Base-by-base conservation (phyloP, 2,797 vertebrate genomes). In the Coranthus polyacanthus region DNA sequence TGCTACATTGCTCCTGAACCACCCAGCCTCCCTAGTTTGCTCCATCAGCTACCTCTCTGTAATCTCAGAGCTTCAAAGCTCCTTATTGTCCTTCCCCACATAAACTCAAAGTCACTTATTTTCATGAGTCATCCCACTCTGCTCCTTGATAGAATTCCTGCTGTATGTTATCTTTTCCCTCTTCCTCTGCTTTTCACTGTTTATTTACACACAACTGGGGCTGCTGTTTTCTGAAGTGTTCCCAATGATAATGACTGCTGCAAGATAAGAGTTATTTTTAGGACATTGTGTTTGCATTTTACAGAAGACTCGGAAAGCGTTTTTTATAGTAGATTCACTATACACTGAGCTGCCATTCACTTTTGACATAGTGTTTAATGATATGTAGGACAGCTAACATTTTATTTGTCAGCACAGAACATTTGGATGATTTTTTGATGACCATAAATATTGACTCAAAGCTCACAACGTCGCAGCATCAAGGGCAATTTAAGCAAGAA, bases 211-310 rank as follows among this genome's bases (percentile, higher is more conserved):
- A 83, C 85, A 87, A 88, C 75, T 77, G 71, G 76, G 75, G 84
- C 86, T 84, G 87, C 86, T 87, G 84, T 91, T 92, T 90, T 93
- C 85, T 89, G 85, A 92, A 92, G 86, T 87, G 85, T 82, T 90
- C 86, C 89, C 87, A 72, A 86, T 85, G 88, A 91, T 91, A 93
- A 93, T 87, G 88, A 90, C 89, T 88, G 87, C 87, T 86, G 81
- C 86, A 77, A 91, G 93, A 90, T 91, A 84, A 88, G 75, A 80
- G 85, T 87, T 92, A 93, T 94, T 93, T 94, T 93, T 92, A 92
- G 88, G 90, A 86, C 67, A 72, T 68, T 83, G 82, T 90, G 83
- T 89, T 88, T 89, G 86, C 75, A 83, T 85, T 88, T 84, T 73
- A 79, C 75, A 68, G 84, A 75, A 77, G 53, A 78, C 73, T 16